phyloP scores from a whole-genome alignment of 2,113 vertebrate species.

The Semnornis frantzii region DNA sequence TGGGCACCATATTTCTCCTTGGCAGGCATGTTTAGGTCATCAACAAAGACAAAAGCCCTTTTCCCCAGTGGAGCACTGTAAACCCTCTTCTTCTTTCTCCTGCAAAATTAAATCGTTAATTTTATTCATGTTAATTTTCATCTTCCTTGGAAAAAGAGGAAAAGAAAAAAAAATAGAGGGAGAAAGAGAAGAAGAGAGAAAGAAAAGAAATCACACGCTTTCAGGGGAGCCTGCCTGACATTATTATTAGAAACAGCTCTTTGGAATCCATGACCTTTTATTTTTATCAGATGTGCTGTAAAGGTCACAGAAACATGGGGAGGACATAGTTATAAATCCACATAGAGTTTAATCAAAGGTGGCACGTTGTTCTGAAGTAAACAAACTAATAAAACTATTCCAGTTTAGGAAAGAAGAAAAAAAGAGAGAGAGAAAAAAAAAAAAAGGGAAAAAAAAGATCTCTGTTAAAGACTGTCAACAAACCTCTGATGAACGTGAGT shows the following conservation, averaged over 20 bases:
- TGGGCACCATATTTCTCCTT: conserved; percentile 82
- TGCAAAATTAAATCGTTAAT: conserved; percentile 81
- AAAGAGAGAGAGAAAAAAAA: too few relatives aligned
- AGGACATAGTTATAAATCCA: conserved; percentile 78
- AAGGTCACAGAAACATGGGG: conserved; percentile 77
- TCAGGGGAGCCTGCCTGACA: conserved; percentile 58
- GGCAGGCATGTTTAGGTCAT: conserved; percentile 85
- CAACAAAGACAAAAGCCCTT: conserved; percentile 81
- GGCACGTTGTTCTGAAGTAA: conserved; percentile 72
- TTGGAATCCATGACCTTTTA: conserved; percentile 73
- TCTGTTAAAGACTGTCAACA: conserved; percentile 71
- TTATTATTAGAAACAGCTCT: conserved; percentile 74
- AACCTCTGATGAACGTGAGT: conserved; percentile 58
- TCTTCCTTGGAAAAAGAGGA: conserved; percentile 64
- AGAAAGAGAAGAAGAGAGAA: conserved; percentile 20
- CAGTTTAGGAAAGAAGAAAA: conserved; percentile 42
- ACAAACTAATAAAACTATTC: conserved; percentile 76
- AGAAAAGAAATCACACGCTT: conserved; percentile 47
- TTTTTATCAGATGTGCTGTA: conserved; percentile 79
- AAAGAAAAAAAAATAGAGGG: not conserved
- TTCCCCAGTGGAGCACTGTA: conserved; percentile 66
- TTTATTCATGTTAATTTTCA: conserved; percentile 77
- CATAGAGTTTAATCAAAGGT: conserved; percentile 81
- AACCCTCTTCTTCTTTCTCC: conserved; percentile 75
- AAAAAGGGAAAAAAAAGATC: not conserved